Evolutionary conservation across 64 coral and sea anemone species (phyloP).

Genomic region (Montipora foliosa): DNA sequence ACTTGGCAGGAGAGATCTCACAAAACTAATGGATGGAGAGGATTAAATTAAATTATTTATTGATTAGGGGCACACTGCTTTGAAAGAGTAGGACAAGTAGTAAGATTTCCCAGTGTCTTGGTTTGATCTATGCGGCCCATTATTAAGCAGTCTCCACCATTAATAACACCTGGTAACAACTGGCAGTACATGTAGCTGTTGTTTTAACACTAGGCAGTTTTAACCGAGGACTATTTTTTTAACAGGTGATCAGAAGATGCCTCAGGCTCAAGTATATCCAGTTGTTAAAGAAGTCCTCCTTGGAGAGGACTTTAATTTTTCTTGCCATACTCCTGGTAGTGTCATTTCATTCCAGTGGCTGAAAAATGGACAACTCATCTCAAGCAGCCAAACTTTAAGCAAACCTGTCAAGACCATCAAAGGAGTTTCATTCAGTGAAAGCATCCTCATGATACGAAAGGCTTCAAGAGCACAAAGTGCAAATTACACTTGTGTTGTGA

Average conservation of each 20-base stretch:
- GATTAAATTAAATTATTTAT: too few species aligned
- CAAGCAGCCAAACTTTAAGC: not conserved
- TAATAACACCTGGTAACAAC: too few species aligned
- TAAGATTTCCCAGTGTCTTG: too few species aligned
- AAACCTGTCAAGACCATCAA: not conserved
- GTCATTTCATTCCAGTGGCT: constrained; percentile 60
- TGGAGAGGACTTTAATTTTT: constrained; percentile 55
- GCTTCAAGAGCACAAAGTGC: constrained; percentile 50
- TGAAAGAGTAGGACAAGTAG: too few species aligned
- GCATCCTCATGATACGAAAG: constrained; percentile 54
- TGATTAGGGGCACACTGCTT: too few species aligned
- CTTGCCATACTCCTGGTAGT: constrained; percentile 76
- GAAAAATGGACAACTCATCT: constrained; percentile 58
- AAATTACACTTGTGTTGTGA: constrained; percentile 76
- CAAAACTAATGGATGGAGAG: too few species aligned
- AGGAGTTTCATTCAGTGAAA: constrained; percentile 61
- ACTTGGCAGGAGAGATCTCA: too few species aligned
- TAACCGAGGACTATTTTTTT: not conserved
- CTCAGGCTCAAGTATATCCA: constrained; percentile 75
- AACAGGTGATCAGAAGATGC: constrained; percentile 50
- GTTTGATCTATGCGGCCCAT: too few species aligned
- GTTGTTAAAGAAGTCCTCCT: constrained; percentile 23
- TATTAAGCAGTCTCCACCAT: too few species aligned
- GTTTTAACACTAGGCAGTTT: too few species aligned
- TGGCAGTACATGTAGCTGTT: too few species aligned